Base-by-base conservation (phyloP, 2,797 vertebrate genomes). In the Syngnathus acus region DNA sequence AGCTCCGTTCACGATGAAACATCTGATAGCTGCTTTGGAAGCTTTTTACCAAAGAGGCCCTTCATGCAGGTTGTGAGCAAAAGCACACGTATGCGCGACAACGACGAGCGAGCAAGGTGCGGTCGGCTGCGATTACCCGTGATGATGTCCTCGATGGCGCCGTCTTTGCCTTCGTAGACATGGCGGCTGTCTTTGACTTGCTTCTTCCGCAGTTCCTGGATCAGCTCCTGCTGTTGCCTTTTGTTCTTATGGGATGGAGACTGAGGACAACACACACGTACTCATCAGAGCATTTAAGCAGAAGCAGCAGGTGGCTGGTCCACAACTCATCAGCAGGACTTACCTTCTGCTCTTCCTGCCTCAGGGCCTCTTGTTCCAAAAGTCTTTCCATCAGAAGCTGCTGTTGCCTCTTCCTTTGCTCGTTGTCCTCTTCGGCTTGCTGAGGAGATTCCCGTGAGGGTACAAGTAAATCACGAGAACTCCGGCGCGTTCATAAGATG, bases 141-240 rank as follows among this genome's bases (percentile, higher is more conserved):
- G 79, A 99, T 99, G 68, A 99, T 99, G 80, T 99, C 97, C 79
- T 99, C 97, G 6, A 99, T 99, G 21, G 97, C 94, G 1, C 97
- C 97, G 0, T 99, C 97, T 89, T 99, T 99, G 71, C 97, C 97
- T 72, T 99, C 97, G 2, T 99, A 99, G 1, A 99, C 95, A 2
- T 97, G 96, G 69, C 97, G 91, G 83, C 94, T 98, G 82, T 99
- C 97, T 90, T 98, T 98, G 66, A 97, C 95, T 87, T 99, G 97
- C 61, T 95, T 92, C 85, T 86, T 92, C 75, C 93, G 88, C 78
- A 99, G 91, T 88, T 99, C 97, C 1, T 94, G 92, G 64, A 99
- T 99, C 85, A 98, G 86, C 85, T 98, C 95, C 65, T 96, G 95
- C 86, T 98, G 96, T 84, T 98, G 96, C 51, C 94, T 86, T 82